Evolutionary conservation across 1,140 invertebrate species (phyloP), one percentile per base, ranked within the genome.

Genomic region (Trichonephila inaurata): DNA sequence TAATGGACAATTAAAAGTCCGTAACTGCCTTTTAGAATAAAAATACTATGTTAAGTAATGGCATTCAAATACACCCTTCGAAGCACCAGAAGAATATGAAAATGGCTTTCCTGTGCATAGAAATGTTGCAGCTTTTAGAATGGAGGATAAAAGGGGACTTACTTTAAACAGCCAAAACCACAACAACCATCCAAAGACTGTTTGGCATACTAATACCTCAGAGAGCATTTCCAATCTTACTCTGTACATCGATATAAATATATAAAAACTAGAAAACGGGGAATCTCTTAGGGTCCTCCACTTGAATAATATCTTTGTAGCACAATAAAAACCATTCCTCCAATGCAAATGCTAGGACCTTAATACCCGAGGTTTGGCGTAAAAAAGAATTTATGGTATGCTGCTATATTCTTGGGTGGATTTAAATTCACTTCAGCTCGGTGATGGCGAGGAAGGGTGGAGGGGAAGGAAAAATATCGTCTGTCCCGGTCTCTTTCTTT

Each of bases 381-480:
- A 88, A 64, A 88, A 77, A 60, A 51, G 82, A 83, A 88, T 88
- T 88, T 88, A 88, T 44, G 60, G 86, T 88, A 58, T 66, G 60
- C 21, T 64, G 66, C 83, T 44, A 85, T 85, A 85, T 85, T 61
- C 83, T 60, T n/a, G 86, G 86, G n/a, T 40, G 86, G 86, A 88
- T 88, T 88, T 64, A 88, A 88, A 88, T 88, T 88, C 86, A 88
- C 60, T 88, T 88, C 62, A 40, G 19, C 18, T 85, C 83, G 21
- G 83, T 6, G 83, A 28, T 6, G 72, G 21, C 14, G 2, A 0
- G n/a, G 51, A 58, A 44, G 51, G 18, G 18, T 16, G 8, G 81
- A 4, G 10, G 28, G 28, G 28, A 33, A 40, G 28, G 62, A 40
- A 77, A 77, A 77, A 77, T 24, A 77, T 77, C 72, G 72, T 77